Evolutionary conservation across 2,797 vertebrate species (phyloP), one percentile per base, ranked within the genome.

Genomic region (Falco biarmicus): DNA sequence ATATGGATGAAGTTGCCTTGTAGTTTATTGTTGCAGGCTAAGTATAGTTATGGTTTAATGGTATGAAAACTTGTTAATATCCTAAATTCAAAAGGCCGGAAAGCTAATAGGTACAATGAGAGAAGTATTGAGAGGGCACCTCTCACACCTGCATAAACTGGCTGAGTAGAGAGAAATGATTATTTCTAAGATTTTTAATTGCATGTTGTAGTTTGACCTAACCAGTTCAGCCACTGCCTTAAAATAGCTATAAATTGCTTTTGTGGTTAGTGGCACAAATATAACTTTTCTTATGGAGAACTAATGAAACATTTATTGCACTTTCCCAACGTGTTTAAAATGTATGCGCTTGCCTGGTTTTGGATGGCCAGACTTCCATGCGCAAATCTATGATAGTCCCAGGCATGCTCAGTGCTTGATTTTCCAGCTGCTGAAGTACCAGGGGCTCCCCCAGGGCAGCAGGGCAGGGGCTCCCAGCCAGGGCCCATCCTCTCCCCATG

Each of bases 371-470:
- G 0, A n/a, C 20, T 74, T 70, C 53, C 31, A 11, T 8, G 18
- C 4, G 1, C 18, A 15, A 43, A 15, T 16, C 56, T 80, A 17
- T 84, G 68, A 22, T 12, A 41, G 37, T 32, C 8, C 71, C 26
- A 54, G 63, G 41, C 32, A 51, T 0, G 1, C 24, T 34, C 32
- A 34, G 54, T 1, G 1, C 17, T 24, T 88, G 45, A 57, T 71
- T 96, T 97, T 96, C 88, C 96, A 97, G 92, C 45, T 95, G 68
- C 87, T 79, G 48, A 80, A 85, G 60, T 32, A n/a, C 4, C 5
- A 28, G 45, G 16, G 11, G 2, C 53, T 63, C 20, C 32, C 26
- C 12, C 12, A 29, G n/a, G 6, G 7, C 3, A 3, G 15, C 48
- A 59, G 32, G 39, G 15, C 19, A 82, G 37, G 24, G 39, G 1